Evolutionary conservation across 2,888 invertebrate species (phyloP), one percentile per base, ranked within the genome.

Genomic region (Drosophila atroscutellata): DNA sequence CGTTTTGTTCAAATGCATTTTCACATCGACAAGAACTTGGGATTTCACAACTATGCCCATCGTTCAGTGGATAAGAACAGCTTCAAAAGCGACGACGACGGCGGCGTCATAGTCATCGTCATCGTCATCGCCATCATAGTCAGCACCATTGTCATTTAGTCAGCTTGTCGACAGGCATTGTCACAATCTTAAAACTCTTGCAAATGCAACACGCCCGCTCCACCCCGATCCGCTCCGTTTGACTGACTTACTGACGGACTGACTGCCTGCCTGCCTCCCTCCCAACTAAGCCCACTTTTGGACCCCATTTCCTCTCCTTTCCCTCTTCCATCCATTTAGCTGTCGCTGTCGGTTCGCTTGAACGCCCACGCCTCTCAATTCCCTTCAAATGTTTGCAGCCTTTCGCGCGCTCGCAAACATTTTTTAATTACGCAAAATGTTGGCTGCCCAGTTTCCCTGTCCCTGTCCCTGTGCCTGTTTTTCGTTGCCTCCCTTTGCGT

Each of bases 361-460:
- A 87, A 78, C 89, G 84, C 84, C 78, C 82, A 87, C 81, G 89
- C 89, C 80, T 82, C 57, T 55, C 73, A 65, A 73, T 71, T 77
- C 77, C 71, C 77, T 72, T 68, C 73, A 64, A 89, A 81, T 72
- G 87, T 77, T 77, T 84, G 78, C 81, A 70, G 73, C 79, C 77
- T 83, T 80, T 83, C 71, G 84, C 87, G 36, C 26, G 88, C 77
- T 79, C 75, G 78, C 86, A 86, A 90, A 88, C 90, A 88, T 88
- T 90, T 91, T 89, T 91, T 90, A 90, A 91, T 89, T 90, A 90
- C 90, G 87, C 89, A 86, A 89, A 89, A 89, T 90, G 91, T 85
- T 63, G 88, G 66, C 74, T 76, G 89, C 71, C 83, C 89, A 84
- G 85, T 76, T 87, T 45, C 45, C 8, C 45, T 20, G 20, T 24